These are phyloP conservation scores for Mormyrus proboscirostris DNA, from an alignment of 2,797 vertebrate species.

Conservation along the genomic window DNA sequence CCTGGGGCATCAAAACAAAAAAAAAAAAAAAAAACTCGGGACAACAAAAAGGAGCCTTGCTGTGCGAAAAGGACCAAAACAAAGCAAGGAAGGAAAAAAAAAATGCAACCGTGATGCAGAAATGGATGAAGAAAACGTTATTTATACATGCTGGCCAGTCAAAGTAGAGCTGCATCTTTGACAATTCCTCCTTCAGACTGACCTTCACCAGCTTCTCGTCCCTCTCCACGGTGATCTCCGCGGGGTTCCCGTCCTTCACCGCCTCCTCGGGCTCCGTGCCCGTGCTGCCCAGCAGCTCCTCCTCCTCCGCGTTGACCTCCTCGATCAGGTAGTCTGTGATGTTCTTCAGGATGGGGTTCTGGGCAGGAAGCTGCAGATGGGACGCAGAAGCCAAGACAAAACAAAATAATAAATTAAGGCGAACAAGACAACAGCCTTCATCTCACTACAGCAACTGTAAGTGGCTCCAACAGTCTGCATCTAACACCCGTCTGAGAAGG, in stretches of 20 bases:
- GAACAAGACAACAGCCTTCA: neutral
- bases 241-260: slow-evolving; percentile 61
- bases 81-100: neutral
- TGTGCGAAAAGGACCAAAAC: neutral
- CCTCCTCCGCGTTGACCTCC: slow-evolving; percentile 60
- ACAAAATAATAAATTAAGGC: neutral
- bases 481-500: neutral
- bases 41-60: neutral
- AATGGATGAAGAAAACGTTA: neutral
- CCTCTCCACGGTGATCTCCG: slow-evolving; percentile 78
- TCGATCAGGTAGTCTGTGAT: slow-evolving; percentile 93
- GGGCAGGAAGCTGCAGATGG: slow-evolving; percentile 57
- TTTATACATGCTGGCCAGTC: neutral
- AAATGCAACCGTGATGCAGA: neutral
- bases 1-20: neutral
- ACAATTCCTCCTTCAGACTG: neutral
- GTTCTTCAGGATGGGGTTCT: slow-evolving; percentile 87
- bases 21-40: neutral
- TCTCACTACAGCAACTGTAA: neutral
- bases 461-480: neutral
- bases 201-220: slow-evolving; percentile 90
- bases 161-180: neutral
- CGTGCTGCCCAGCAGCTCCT: slow-evolving; percentile 23
- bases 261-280: slow-evolving; percentile 13
- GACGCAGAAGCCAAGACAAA: neutral